Conservation (phyloP, 2,888 invertebrate genomes). For the Coremacera marginata region DNA sequence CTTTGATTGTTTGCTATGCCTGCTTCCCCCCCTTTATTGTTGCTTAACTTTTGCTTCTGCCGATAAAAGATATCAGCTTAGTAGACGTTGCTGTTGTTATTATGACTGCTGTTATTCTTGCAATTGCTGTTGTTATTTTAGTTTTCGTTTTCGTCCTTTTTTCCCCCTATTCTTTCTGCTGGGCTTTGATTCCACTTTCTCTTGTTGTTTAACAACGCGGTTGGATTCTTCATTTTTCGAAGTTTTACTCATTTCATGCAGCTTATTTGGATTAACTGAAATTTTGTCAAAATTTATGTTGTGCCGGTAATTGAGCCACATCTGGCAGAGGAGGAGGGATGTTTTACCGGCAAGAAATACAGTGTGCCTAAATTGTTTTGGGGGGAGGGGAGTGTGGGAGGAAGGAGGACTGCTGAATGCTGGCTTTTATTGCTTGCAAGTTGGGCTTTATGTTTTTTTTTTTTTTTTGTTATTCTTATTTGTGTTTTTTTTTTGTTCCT, state of each 20-base stretch:
- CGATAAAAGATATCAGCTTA: conserved; percentile 18
- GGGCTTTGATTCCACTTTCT: no score
- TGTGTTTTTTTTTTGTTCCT: not conserved
- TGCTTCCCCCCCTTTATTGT: not conserved
- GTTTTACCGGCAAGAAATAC: not conserved
- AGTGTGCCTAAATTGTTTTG: no score
- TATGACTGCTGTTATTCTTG: conserved; percentile 1
- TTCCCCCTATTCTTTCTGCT: no score
- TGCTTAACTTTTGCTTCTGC: conserved; percentile 4
- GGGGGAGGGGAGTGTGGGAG: not conserved
- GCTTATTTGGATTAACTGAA: conserved; percentile 60
- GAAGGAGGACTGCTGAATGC: not conserved
- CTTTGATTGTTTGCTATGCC: not conserved
- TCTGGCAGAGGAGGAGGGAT: conserved; percentile 20
- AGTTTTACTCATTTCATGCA: conserved; percentile 61
- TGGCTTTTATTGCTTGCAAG: not conserved
- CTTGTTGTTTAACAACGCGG: not conserved
- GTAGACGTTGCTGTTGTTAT: conserved; percentile 1
- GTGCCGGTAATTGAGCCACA: conserved; percentile 41
- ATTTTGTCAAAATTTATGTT: conserved; percentile 53
- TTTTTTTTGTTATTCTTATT: not conserved
- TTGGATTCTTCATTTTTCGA: not conserved
- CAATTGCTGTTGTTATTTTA: conserved; percentile 26
- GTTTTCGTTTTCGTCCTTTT: not conserved
- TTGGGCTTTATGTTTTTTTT: not conserved